phyloP scores from a whole-genome alignment of 2,888 invertebrate species.

The Brachylomia viminalis region DNA sequence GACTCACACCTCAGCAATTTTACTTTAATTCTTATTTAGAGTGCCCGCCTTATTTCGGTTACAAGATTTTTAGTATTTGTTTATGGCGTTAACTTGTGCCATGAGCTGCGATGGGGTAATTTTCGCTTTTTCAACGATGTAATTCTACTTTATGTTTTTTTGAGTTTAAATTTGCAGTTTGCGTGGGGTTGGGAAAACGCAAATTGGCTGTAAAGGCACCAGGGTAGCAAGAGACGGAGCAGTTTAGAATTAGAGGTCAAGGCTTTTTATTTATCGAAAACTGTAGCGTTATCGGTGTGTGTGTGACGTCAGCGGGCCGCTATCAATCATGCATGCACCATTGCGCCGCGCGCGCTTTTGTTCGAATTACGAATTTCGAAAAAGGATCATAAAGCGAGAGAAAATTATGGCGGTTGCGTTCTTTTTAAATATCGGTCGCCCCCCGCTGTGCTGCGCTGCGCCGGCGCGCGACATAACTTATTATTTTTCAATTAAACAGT shows the following conservation, averaged over 20 bases:
- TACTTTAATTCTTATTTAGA: slow-evolving; percentile 90
- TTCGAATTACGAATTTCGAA: slow-evolving; percentile 89
- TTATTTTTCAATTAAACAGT: slow-evolving; percentile 85
- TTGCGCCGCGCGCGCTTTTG: slow-evolving; percentile 88
- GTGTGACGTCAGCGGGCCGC: slow-evolving; percentile 84
- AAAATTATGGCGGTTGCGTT: slow-evolving; percentile 86
- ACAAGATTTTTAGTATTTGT: slow-evolving; percentile 90
- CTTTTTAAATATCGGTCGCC: slow-evolving; percentile 83
- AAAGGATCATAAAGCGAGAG: slow-evolving; percentile 85
- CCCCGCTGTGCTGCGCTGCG: slow-evolving; percentile 79
- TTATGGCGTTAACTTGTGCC: slow-evolving; percentile 86
- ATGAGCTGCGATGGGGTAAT: slow-evolving; percentile 82
- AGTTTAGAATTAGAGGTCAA: slow-evolving; percentile 82
- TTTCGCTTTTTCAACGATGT: slow-evolving; percentile 82
- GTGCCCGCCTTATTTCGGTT: slow-evolving; percentile 89
- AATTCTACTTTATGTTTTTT: slow-evolving; percentile 80
- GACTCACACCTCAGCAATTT: slow-evolving; percentile 89
- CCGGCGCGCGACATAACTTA: slow-evolving; percentile 74
- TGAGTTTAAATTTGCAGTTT: slow-evolving; percentile 74
- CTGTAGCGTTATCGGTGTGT: slow-evolving; percentile 76
- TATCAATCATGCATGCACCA: slow-evolving; percentile 90
- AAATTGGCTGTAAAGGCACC: slow-evolving; percentile 79
- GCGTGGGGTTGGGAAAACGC: slow-evolving; percentile 75
- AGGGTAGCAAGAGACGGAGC: slow-evolving; percentile 63
- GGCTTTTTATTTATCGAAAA: slow-evolving; percentile 83